phyloP scores from a whole-genome alignment of 2,888 invertebrate genomes.

The Chrysotoxum bicinctum region DNA sequence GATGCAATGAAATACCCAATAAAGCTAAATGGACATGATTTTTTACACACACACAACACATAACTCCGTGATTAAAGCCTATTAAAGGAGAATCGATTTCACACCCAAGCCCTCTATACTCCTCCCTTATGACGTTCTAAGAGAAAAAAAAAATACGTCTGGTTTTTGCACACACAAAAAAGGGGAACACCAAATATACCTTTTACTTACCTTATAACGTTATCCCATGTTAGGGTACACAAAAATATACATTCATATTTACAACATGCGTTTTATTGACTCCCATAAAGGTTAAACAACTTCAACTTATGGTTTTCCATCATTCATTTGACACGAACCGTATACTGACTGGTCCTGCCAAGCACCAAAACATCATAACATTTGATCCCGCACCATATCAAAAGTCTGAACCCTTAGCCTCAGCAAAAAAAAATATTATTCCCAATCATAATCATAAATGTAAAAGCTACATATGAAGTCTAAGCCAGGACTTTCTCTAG shows the following conservation, averaged over 20 bases:
- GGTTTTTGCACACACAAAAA: constrained; percentile 8
- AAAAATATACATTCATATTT: constrained; percentile 6
- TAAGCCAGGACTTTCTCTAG: neutral
- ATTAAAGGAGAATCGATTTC: constrained; percentile 58
- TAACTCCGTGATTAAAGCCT: constrained; percentile 48
- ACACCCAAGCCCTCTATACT: constrained; percentile 40
- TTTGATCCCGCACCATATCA: constrained; percentile 12
- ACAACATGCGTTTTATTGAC: constrained; percentile 55
- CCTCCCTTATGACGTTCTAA: neutral
- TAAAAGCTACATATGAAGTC: constrained; percentile 43
- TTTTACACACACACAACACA: constrained; percentile 22
- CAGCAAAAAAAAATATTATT: constrained; percentile 26
- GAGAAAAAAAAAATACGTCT: too few species aligned
- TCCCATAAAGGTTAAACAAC: constrained; percentile 65
- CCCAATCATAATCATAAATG: constrained; percentile 68
- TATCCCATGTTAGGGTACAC: constrained; percentile 1
- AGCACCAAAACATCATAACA: constrained; percentile 14
- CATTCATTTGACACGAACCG: constrained; percentile 50
- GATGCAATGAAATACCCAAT: constrained; percentile 51
- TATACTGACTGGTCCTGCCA: constrained; percentile 25
- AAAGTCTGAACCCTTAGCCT: constrained; percentile 16
- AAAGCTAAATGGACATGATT: constrained; percentile 55
- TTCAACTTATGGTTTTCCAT: constrained; percentile 63
- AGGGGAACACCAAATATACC: constrained; percentile 17
- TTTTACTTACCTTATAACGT: constrained; percentile 42